Evolutionary conservation across 2,797 vertebrate species (phyloP).

Genomic region (Heteromormyrus szaboi): DNA sequence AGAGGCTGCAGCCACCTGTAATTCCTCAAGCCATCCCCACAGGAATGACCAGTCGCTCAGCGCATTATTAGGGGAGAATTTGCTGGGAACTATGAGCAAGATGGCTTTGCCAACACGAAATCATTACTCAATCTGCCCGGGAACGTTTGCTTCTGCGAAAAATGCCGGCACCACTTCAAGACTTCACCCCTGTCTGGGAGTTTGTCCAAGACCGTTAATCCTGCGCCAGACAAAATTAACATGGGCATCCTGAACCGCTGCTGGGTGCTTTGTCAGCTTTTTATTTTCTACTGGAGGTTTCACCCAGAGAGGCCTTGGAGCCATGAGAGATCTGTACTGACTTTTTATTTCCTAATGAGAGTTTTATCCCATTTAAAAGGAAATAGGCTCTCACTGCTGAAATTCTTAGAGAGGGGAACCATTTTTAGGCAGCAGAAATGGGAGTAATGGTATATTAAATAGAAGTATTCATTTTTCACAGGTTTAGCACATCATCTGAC

Average conservation of each 20-base stretch:
- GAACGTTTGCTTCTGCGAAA: background rate
- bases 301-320: background rate
- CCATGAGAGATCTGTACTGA: background rate
- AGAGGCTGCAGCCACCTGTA: background rate
- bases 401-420: background rate
- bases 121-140: background rate
- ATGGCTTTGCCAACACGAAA: background rate
- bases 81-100: background rate
- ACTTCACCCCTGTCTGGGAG: conserved; percentile 2
- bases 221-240: conserved; percentile 4
- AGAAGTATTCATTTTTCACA: background rate
- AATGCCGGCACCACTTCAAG: background rate
- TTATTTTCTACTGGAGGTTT: background rate
- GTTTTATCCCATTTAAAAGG: background rate
- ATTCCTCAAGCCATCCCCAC: background rate
- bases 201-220: conserved; percentile 15
- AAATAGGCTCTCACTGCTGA: background rate
- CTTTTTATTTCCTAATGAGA: background rate
- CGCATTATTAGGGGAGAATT: background rate
- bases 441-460: background rate
- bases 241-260: conserved; percentile 12
- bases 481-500: background rate
- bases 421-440: background rate
- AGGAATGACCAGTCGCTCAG: background rate
- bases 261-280: background rate